Conservation (phyloP, 1,140 invertebrate genomes). For the Brachionus sp. region DNA sequence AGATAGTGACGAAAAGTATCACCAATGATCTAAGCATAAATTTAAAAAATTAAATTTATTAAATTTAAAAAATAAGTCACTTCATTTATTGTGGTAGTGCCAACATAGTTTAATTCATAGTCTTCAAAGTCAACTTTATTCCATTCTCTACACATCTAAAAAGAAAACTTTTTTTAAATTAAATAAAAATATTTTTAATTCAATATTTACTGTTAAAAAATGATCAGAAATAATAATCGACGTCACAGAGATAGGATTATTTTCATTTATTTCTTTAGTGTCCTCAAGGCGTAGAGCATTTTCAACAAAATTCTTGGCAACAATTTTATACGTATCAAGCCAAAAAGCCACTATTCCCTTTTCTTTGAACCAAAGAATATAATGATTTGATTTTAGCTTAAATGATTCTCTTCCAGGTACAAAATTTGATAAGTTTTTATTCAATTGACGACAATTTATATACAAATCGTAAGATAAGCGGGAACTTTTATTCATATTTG, state of each 20-base stretch:
- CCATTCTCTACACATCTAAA: conserved; percentile 33
- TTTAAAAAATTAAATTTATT: not conserved
- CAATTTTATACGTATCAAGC: conserved; percentile 18
- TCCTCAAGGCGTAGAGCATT: not conserved
- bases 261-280: not conserved
- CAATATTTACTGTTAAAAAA: not conserved
- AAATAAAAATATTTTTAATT: not conserved
- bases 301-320: conserved; percentile 11
- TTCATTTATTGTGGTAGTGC: conserved; percentile 1
- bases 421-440: not conserved
- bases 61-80: not conserved
- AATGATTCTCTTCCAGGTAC: conserved; percentile 14
- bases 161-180: not conserved
- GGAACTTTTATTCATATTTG: conserved; percentile 28
- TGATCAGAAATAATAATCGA: conserved; percentile 6
- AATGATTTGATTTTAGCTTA: conserved; percentile 10
- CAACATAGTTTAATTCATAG: not conserved
- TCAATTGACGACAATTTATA: not conserved
- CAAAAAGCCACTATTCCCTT: not conserved
- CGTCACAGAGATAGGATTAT: not conserved
- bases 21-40: not conserved
- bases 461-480: not conserved
- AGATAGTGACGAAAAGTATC: not conserved
- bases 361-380: conserved; percentile 6
- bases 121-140: not conserved